A percentile compares a stretch with the other conserved stretches of the same genome.
Evolutionary conservation across 2,113 vertebrate genomes (phyloP).

Genomic region (Sclerurus mexicanus): DNA sequence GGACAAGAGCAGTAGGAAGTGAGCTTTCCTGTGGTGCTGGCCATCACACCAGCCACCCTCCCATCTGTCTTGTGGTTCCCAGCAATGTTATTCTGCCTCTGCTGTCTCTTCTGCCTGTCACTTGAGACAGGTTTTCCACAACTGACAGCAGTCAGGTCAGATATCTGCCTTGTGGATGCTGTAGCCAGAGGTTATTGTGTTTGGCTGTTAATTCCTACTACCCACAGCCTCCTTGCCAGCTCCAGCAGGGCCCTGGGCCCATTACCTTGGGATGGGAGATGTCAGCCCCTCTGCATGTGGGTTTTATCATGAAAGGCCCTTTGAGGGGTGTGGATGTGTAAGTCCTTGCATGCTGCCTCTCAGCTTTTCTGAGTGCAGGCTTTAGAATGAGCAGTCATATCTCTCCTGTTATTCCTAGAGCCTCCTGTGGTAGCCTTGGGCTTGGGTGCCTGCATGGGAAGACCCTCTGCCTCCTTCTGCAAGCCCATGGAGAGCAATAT

Average conservation of each 20-base stretch:
- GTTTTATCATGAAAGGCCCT: neutral
- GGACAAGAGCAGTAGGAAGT: neutral
- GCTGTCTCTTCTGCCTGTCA: neutral
- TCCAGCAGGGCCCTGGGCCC: neutral
- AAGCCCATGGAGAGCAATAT: rapidly evolving
- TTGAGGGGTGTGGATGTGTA: neutral
- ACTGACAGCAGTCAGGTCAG: neutral
- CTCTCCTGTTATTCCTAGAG: neutral
- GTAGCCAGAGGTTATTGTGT: neutral
- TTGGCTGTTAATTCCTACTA: neutral
- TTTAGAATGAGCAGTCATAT: neutral
- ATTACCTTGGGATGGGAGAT: neutral
- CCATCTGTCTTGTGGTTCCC: neutral
- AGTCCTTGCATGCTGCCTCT: neutral
- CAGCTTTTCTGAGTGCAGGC: neutral
- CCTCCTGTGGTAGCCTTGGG: neutral
- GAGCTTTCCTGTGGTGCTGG: neutral
- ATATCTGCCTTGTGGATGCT: neutral
- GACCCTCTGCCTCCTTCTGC: neutral
- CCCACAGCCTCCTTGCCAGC: neutral
- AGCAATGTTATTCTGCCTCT: neutral
- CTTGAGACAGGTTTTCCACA: neutral
- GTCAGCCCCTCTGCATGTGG: neutral
- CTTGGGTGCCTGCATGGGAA: neutral
- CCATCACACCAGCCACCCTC: neutral